Conservation (phyloP, 2,888 invertebrate genomes). For the Helleia helle region DNA sequence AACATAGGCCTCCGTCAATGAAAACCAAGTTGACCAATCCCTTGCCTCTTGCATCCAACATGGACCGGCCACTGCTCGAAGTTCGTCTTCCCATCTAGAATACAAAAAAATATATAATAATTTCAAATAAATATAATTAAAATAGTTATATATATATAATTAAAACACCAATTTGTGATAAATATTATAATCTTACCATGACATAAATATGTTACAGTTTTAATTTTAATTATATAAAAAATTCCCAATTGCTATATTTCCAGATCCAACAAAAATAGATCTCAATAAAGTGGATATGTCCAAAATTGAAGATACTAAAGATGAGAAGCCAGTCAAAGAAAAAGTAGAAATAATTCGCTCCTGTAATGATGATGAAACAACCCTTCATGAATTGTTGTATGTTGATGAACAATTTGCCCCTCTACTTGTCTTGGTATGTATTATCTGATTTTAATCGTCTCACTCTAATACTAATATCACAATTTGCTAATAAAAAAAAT, state of each 20-base stretch:
- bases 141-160: no score
- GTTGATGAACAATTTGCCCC: slow-evolving; percentile 46
- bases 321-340: slow-evolving; percentile 25
- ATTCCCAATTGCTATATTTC: slow-evolving; percentile 9
- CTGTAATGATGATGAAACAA: slow-evolving; percentile 36
- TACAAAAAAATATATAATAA: no score
- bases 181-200: not conserved
- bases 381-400: slow-evolving; percentile 39
- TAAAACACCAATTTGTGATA: no score
- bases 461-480: no score
- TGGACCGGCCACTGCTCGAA: no score
- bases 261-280: slow-evolving; percentile 31
- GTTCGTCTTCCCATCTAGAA: no score
- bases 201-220: not conserved
- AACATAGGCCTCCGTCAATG: no score
- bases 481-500: no score
- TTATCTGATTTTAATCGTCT: no score
- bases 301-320: slow-evolving; percentile 25
- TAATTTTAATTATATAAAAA: not conserved
- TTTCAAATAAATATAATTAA: no score
- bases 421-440: slow-evolving; percentile 29
- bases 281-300: slow-evolving; percentile 24
- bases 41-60: no score
- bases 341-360: slow-evolving; percentile 16
- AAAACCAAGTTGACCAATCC: no score